phyloP scores from a whole-genome alignment of 2,888 invertebrate species.

The Beris morrisii region DNA sequence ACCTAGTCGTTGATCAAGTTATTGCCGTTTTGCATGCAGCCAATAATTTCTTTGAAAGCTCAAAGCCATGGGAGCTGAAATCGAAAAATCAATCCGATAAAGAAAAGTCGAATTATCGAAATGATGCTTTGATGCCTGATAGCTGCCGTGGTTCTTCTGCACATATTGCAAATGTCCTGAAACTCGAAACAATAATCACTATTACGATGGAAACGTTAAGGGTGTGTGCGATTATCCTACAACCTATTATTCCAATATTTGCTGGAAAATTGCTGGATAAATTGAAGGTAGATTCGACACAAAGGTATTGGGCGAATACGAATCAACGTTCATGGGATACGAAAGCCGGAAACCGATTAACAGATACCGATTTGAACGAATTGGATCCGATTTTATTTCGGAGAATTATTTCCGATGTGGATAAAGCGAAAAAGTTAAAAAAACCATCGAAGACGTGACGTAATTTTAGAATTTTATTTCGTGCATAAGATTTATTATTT shows the following conservation, averaged over 20 bases:
- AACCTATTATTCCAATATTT: constrained; percentile 82
- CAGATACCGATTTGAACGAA: constrained; percentile 17
- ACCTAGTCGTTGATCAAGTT: constrained; percentile 78
- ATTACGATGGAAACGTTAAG: constrained; percentile 83
- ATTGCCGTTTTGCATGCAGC: constrained; percentile 74
- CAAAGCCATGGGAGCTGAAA: constrained; percentile 86
- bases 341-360: neutral
- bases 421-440: constrained; percentile 41
- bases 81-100: constrained; percentile 52
- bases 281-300: constrained; percentile 58
- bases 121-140: no score
- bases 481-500: no score
- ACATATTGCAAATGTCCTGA: constrained; percentile 57
- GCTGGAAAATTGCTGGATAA: constrained; percentile 70
- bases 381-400: constrained; percentile 50
- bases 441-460: constrained; percentile 14
- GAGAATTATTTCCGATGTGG: constrained; percentile 46
- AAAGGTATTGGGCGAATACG: constrained; percentile 60
- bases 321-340: constrained; percentile 9
- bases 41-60: constrained; percentile 83
- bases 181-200: constrained; percentile 74
- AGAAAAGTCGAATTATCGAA: neutral
- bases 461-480: no score
- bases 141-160: constrained; percentile 45
- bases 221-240: constrained; percentile 76